Percentiles rank a stretch among this genome's conserved stretches.
phyloP scores from a whole-genome alignment of 1,140 invertebrate genomes.

The Trachelipus rathkii region DNA sequence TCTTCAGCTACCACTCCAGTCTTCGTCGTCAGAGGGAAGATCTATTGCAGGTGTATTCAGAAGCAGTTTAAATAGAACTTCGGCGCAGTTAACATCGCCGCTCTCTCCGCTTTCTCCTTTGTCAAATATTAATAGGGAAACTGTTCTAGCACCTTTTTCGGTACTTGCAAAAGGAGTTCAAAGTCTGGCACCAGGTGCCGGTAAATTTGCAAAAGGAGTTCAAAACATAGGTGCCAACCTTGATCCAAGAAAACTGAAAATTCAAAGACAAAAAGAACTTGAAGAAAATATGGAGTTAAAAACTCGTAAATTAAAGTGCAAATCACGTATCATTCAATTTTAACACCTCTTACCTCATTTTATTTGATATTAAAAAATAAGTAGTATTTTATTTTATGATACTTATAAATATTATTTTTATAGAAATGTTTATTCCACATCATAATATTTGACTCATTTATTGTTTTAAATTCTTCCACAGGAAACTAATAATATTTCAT shows the following conservation, averaged over 20 bases:
- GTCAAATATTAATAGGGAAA: constrained; percentile 46
- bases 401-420: too few species aligned
- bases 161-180: constrained; percentile 30
- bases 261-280: constrained; percentile 21
- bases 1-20: neutral
- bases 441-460: too few species aligned
- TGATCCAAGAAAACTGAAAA: constrained; percentile 70
- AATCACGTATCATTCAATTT: neutral
- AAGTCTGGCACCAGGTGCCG: constrained; percentile 24
- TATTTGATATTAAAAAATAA: too few species aligned
- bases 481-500: too few species aligned
- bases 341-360: neutral
- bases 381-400: too few species aligned
- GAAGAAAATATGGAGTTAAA: constrained; percentile 20
- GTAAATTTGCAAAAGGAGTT: constrained; percentile 73
- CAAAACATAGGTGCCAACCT: constrained; percentile 73
- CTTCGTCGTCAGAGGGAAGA: neutral
- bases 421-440: too few species aligned
- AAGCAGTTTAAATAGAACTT: constrained; percentile 35
- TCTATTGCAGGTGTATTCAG: constrained; percentile 27
- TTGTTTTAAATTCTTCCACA: too few species aligned
- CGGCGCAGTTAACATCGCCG: constrained; percentile 47
- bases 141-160: constrained; percentile 61
- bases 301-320: constrained; percentile 4
- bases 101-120: constrained; percentile 35